Evolutionary conservation across 1,140 invertebrate species (phyloP).

Genomic region (Homalodisca vitripennis): DNA sequence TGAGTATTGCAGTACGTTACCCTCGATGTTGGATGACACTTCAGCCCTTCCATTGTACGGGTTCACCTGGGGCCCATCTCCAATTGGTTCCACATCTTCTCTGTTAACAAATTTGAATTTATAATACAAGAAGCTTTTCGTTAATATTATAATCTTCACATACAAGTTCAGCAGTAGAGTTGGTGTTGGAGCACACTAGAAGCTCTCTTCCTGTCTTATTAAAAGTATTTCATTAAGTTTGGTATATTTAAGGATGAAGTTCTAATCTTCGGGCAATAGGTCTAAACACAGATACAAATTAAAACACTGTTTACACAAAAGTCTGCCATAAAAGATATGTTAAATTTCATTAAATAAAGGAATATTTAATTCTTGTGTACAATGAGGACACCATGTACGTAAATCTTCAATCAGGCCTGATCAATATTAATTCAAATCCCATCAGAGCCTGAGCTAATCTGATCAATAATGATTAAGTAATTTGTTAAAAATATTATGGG

Average conservation of each 20-base stretch:
- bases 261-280: background rate
- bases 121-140: background rate
- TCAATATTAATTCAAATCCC: too few relatives aligned
- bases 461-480: too few relatives aligned
- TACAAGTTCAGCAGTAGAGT: background rate
- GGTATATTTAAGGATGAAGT: slow-evolving; percentile 13
- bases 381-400: too few relatives aligned
- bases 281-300: slow-evolving; percentile 13
- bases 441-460: too few relatives aligned
- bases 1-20: slow-evolving; percentile 47
- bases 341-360: too few relatives aligned
- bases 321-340: too few relatives aligned
- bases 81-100: slow-evolving; percentile 51
- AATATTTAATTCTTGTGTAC: too few relatives aligned
- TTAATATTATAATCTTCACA: background rate
- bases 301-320: too few relatives aligned
- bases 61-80: slow-evolving; percentile 51
- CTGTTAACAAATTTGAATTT: slow-evolving; percentile 44
- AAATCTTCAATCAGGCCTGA: too few relatives aligned
- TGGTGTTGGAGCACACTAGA: background rate
- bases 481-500: too few relatives aligned
- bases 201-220: too few relatives aligned
- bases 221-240: slow-evolving; percentile 18
- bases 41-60: slow-evolving; percentile 51
- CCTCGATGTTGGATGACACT: slow-evolving; percentile 46